A percentile compares a stretch with the other conserved stretches of the same genome.
Evolutionary conservation across 2,113 vertebrate species (phyloP).

Genomic region (Acrocephalus kingi): DNA sequence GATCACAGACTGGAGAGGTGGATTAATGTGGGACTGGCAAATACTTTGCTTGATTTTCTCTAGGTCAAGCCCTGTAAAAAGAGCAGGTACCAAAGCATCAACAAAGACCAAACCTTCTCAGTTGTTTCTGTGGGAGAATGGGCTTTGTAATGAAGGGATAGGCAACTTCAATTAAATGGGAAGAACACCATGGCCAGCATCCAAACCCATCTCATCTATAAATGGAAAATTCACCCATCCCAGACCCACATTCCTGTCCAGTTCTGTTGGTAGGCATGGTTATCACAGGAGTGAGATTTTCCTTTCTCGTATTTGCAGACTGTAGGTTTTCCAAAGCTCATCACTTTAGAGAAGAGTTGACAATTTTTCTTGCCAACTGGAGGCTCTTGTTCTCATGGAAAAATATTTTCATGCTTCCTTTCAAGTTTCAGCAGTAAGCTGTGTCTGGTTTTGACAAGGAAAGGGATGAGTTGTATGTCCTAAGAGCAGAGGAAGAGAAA

Average conservation of each 20-base stretch:
- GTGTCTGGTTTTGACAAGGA: background rate
- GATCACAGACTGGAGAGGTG: background rate
- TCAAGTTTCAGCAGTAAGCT: background rate
- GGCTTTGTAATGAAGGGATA: background rate
- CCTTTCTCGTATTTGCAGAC: background rate
- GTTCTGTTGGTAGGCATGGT: background rate
- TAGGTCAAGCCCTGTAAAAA: background rate
- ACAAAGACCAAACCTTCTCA: background rate
- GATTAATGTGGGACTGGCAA: background rate
- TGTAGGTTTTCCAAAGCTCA: background rate
- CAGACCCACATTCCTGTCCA: background rate
- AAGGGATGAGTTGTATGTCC: background rate
- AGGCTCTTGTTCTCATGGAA: background rate
- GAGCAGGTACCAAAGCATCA: background rate
- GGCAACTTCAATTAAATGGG: background rate
- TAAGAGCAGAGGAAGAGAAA: background rate
- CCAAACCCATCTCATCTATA: background rate
- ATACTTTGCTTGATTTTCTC: conserved; percentile 5
- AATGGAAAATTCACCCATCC: background rate
- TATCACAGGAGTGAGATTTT: background rate
- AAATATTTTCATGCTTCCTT: background rate
- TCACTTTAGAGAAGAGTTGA: background rate
- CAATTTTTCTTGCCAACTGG: background rate
- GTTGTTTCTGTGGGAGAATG: background rate
- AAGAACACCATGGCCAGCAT: background rate